phyloP scores from a whole-genome alignment of 2,113 vertebrate species.

The Gambusia holbrooki region DNA sequence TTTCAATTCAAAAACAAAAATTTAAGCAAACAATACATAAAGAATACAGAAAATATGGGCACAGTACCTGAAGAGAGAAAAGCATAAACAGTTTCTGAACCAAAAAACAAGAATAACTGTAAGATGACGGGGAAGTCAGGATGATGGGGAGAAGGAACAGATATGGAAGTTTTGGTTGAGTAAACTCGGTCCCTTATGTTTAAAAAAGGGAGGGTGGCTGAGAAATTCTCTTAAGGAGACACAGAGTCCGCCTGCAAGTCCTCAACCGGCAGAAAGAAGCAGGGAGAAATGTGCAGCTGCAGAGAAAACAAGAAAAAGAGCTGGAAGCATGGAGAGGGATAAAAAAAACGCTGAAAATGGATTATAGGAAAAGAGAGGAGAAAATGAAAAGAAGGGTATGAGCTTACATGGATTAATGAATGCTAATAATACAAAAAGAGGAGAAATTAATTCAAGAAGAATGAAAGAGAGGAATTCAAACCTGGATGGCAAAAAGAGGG shows the following conservation, averaged over 20 bases:
- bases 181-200: conserved; percentile 6
- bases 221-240: conserved; percentile 60
- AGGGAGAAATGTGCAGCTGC: background rate
- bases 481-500: too few relatives aligned
- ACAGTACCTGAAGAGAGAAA: background rate
- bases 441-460: background rate
- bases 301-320: background rate
- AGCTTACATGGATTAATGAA: background rate
- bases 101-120: background rate
- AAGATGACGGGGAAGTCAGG: background rate
- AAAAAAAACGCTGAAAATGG: background rate
- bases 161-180: background rate
- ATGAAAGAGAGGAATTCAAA: background rate
- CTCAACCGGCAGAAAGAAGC: background rate
- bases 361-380: background rate
- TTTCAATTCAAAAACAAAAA: too few relatives aligned
- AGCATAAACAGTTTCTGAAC: background rate
- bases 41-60: background rate
- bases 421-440: background rate
- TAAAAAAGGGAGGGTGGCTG: background rate
- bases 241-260: conserved; percentile 8
- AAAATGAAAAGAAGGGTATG: background rate
- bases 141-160: conserved; percentile 11
- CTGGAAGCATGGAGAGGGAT: background rate
- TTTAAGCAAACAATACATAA: background rate